Evolutionary conservation across 2,113 vertebrate species (phyloP).

Genomic region (Podiceps cristatus): DNA sequence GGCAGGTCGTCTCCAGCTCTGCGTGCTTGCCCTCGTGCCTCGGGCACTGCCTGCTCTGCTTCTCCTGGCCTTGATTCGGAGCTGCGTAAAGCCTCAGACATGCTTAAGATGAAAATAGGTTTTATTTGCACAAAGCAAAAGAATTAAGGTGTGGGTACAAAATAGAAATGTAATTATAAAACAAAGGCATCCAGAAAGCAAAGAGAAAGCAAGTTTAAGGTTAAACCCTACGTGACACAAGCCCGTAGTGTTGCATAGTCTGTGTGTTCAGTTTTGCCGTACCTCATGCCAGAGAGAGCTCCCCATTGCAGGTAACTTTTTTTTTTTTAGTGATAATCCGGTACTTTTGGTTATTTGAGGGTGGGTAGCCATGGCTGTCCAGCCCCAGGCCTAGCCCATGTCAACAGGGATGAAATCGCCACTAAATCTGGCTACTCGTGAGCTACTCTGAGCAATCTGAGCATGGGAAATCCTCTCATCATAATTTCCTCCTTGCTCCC

Average conservation of each 20-base stretch:
- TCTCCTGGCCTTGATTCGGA: neutral
- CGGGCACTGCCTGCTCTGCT: neutral
- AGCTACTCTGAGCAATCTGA: no score
- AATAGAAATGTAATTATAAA: neutral
- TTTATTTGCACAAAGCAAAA: neutral
- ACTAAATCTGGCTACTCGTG: no score
- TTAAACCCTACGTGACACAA: neutral
- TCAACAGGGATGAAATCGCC: no score
- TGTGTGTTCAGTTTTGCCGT: neutral
- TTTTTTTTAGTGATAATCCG: no score
- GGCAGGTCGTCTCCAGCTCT: neutral
- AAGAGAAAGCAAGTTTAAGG: neutral
- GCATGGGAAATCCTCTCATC: no score
- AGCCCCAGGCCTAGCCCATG: no score
- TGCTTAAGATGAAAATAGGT: neutral
- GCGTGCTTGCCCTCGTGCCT: neutral
- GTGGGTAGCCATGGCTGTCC: no score
- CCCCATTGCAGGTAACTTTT: fast-evolving
- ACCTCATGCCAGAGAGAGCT: neutral
- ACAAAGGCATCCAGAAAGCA: fast-evolving
- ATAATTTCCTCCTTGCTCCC: no score
- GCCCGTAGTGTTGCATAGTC: neutral
- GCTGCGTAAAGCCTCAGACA: fast-evolving
- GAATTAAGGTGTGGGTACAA: neutral
- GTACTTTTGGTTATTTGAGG: no score